Conservation (phyloP, 1,140 invertebrate species). For the Mercenaria mercenaria region DNA sequence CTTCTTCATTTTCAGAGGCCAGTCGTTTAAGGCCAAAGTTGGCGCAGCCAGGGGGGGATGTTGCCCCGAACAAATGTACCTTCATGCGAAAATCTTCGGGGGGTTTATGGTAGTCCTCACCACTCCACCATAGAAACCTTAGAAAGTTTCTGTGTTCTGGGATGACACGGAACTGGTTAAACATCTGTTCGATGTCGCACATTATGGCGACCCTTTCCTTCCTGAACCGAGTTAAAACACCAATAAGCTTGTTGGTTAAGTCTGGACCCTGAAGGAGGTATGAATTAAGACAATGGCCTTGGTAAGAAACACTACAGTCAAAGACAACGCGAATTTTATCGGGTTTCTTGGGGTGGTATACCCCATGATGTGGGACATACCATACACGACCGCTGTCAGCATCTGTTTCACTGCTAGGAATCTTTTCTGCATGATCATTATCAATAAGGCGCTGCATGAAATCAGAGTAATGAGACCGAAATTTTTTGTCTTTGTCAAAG, state of each 20-base stretch:
- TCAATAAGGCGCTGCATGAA: not conserved
- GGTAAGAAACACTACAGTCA: constrained; percentile 71
- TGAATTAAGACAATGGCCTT: constrained; percentile 68
- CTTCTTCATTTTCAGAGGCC: constrained; percentile 59
- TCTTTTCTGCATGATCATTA: constrained; percentile 46
- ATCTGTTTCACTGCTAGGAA: not conserved
- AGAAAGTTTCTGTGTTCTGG: constrained; percentile 54
- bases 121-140: constrained; percentile 54
- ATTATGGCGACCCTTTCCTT: constrained; percentile 56
- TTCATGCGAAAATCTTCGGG: constrained; percentile 63
- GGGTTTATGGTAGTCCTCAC: too few relatives aligned
- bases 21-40: constrained; percentile 70
- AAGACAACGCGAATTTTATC: constrained; percentile 71
- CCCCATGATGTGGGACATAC: constrained; percentile 72
- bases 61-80: constrained; percentile 68
- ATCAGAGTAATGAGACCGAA: constrained; percentile 20
- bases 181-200: constrained; percentile 69
- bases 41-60: constrained; percentile 68
- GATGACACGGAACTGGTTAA: constrained; percentile 64
- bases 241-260: constrained; percentile 66
- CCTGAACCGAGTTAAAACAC: constrained; percentile 55
- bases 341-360: constrained; percentile 64
- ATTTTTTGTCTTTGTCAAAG: constrained; percentile 14
- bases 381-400: constrained; percentile 59
- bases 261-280: constrained; percentile 69